A percentile compares a stretch with the other conserved stretches of the same genome.
These are phyloP conservation scores for Thermophis baileyi DNA, from an alignment of 2,113 vertebrate genomes.

Conservation along the genomic window DNA sequence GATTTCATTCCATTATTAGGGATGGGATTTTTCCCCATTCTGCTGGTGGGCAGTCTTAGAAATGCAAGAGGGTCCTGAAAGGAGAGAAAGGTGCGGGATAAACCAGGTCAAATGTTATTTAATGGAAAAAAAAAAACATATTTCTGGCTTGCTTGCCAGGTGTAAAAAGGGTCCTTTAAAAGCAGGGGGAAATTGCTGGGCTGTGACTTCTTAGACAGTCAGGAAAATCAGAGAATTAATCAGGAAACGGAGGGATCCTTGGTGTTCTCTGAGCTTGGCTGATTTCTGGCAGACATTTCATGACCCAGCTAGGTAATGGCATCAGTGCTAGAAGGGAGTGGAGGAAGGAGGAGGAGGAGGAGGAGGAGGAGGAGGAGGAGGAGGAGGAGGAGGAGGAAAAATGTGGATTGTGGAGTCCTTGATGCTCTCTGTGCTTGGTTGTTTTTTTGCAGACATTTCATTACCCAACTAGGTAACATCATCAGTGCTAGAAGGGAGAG, in stretches of 20 bases:
- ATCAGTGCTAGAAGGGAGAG: too few relatives aligned
- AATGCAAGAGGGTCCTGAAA: background rate
- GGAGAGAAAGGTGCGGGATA: background rate
- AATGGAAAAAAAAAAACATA: background rate
- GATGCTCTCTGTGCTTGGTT: too few relatives aligned
- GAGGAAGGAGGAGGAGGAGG: too few relatives aligned
- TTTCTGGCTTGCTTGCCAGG: background rate
- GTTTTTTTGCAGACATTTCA: too few relatives aligned
- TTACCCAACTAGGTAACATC: too few relatives aligned
- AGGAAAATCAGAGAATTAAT: background rate
- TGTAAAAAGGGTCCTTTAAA: background rate
- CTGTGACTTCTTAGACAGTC: background rate
- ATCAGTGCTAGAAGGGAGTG: background rate
- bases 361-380: too few relatives aligned
- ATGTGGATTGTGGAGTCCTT: too few relatives aligned
- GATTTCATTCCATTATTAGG: background rate
- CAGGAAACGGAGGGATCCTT: background rate
- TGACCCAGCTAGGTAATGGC: background rate
- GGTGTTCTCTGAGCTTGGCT: background rate
- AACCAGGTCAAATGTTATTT: background rate
- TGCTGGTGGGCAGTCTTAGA: background rate
- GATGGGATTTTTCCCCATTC: background rate
- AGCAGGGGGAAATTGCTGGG: background rate
- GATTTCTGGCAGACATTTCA: background rate
- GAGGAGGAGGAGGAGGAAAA: too few relatives aligned